Percentiles rank a stretch among this genome's conserved stretches.
phyloP scores from a whole-genome alignment of 2,888 invertebrate genomes.

The Callosobruchus maculatus region DNA sequence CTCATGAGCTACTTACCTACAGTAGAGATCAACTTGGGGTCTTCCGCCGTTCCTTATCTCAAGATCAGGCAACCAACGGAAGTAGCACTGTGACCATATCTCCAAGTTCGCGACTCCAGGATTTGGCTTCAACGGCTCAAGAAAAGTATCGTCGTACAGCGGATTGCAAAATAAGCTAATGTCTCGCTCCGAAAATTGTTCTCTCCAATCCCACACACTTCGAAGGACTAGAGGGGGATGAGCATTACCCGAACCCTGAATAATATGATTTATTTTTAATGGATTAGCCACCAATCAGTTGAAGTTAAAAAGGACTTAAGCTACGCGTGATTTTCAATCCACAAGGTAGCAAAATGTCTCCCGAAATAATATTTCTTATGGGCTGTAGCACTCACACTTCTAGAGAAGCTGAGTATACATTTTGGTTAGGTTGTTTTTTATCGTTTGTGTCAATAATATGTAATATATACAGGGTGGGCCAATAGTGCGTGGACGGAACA shows the following conservation, averaged over 20 bases:
- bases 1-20: constrained; percentile 33
- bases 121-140: constrained; percentile 51
- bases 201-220: constrained; percentile 88
- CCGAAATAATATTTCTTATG: no score
- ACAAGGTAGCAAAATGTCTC: no score
- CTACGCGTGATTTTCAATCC: no score
- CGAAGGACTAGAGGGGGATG: constrained; percentile 57
- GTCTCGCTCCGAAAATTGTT: constrained; percentile 80
- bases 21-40: constrained; percentile 57
- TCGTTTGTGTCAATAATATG: no score
- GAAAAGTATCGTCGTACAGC: constrained; percentile 55
- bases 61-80: constrained; percentile 81
- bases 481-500: no score
- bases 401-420: no score
- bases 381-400: no score
- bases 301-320: no score
- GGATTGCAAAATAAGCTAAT: constrained; percentile 82
- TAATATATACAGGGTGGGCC: no score
- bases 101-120: constrained; percentile 58
- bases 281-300: no score
- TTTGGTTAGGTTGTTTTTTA: no score
- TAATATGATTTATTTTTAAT: no score
- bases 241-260: constrained; percentile 45
- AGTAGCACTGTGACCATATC: constrained; percentile 87
- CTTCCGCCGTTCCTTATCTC: constrained; percentile 71